These are phyloP conservation scores for Parambassis ranga DNA, from an alignment of 2,797 vertebrate species.

Conservation along the genomic window DNA sequence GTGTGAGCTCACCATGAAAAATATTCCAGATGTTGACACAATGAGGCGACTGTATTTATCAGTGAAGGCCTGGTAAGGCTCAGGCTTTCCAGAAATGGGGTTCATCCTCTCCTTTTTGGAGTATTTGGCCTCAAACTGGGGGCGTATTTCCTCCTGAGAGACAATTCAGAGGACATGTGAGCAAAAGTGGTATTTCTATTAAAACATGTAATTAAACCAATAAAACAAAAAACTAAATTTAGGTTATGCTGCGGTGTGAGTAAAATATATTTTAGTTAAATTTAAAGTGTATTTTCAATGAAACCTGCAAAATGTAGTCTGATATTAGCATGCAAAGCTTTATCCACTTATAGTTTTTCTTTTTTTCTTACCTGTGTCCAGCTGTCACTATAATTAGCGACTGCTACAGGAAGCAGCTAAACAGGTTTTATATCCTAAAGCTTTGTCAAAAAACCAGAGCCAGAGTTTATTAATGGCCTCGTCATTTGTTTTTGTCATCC, in stretches of 20 bases:
- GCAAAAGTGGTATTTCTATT: too few species aligned
- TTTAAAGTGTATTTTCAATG: too few species aligned
- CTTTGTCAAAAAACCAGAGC: background rate
- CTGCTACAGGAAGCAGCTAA: too few species aligned
- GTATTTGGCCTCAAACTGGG: slow-evolving; percentile 96
- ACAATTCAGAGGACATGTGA: background rate
- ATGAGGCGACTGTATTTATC: slow-evolving; percentile 96
- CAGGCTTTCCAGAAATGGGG: slow-evolving; percentile 92
- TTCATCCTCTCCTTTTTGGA: slow-evolving; percentile 94
- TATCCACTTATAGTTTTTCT: too few species aligned
- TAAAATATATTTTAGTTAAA: too few species aligned
- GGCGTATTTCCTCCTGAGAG: slow-evolving; percentile 89
- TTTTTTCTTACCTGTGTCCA: too few species aligned
- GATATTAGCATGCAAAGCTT: too few species aligned
- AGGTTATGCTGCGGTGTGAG: too few species aligned
- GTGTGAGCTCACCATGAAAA: slow-evolving; percentile 96
- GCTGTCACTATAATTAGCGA: too few species aligned
- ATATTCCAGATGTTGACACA: slow-evolving; percentile 93
- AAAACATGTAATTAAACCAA: too few species aligned
- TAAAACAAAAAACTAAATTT: too few species aligned
- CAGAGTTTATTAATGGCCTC: background rate
- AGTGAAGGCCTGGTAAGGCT: slow-evolving; percentile 93
- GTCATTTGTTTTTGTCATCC: slow-evolving; percentile 1
- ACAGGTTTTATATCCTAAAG: background rate
- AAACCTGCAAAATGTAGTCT: too few species aligned